phyloP scores from a whole-genome alignment of 2,888 invertebrate species.

The Villa cingulata region DNA sequence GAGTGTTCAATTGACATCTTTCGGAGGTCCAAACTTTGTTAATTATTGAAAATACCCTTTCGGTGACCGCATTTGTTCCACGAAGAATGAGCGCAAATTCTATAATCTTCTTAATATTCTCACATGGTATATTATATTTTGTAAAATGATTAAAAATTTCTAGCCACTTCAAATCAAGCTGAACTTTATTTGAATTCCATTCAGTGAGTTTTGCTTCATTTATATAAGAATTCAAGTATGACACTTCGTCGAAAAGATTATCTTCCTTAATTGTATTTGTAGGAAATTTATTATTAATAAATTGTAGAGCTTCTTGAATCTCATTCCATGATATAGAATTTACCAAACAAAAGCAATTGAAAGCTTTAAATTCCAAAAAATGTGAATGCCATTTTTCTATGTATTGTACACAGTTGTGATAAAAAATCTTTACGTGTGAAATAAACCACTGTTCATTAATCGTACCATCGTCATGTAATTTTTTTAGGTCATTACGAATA shows the following conservation, averaged over 20 bases:
- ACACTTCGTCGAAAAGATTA: slow-evolving; percentile 9
- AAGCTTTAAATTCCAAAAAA: background rate
- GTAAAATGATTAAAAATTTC: slow-evolving; percentile 6
- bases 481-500: background rate
- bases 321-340: slow-evolving; percentile 1
- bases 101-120: slow-evolving; percentile 5
- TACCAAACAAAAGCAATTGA: slow-evolving; percentile 1
- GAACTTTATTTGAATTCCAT: slow-evolving; percentile 1
- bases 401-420: background rate
- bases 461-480: background rate
- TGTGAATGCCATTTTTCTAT: background rate
- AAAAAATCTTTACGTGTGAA: background rate
- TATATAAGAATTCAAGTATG: slow-evolving; percentile 5
- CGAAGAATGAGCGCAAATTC: slow-evolving; percentile 4
- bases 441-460: background rate
- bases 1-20: background rate
- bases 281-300: slow-evolving; percentile 5
- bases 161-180: slow-evolving; percentile 2
- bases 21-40: background rate
- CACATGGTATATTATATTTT: slow-evolving; percentile 1
- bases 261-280: slow-evolving; percentile 5
- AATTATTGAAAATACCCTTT: background rate
- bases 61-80: slow-evolving; percentile 7
- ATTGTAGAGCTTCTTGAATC: slow-evolving; percentile 1
- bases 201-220: slow-evolving; percentile 7